phyloP scores from a whole-genome alignment of 2,797 vertebrate species.

The Mormyrops attenuatus region DNA sequence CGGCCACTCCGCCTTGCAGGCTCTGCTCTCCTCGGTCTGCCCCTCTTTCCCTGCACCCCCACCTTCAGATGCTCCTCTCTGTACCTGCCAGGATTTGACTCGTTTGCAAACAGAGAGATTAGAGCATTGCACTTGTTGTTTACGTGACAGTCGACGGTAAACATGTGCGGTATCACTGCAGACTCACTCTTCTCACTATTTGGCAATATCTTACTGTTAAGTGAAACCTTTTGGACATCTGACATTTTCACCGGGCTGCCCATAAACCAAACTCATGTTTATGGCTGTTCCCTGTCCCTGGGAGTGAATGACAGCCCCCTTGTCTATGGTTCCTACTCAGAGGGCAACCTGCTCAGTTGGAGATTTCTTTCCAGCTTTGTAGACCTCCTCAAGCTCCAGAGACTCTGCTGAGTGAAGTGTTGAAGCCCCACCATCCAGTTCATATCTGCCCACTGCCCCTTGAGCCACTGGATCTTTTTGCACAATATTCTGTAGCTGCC shows the following conservation, averaged over 20 bases:
- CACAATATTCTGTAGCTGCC: slow-evolving; percentile 3
- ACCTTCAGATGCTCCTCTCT: not conserved
- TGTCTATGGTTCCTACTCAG: not conserved
- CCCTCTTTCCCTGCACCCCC: not conserved
- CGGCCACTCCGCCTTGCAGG: not conserved
- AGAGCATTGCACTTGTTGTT: not conserved
- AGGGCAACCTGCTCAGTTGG: not conserved
- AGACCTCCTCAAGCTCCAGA: not conserved
- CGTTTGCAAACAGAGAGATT: not conserved
- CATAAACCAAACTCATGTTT: not conserved
- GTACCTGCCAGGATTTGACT: not conserved
- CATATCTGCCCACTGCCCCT: not conserved
- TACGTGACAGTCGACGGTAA: not conserved
- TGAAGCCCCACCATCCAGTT: not conserved
- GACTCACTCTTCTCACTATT: not conserved
- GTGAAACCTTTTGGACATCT: not conserved
- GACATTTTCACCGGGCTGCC: not conserved
- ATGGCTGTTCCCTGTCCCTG: not conserved
- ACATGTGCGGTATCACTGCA: not conserved
- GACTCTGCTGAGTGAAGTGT: not conserved
- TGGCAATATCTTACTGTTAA: not conserved
- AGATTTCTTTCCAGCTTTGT: not conserved
- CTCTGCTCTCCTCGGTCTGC: not conserved
- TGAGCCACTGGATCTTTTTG: not conserved
- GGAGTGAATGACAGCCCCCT: not conserved